Evolutionary conservation across 2,113 vertebrate species (phyloP).

Genomic region (Tetrao urogallus): DNA sequence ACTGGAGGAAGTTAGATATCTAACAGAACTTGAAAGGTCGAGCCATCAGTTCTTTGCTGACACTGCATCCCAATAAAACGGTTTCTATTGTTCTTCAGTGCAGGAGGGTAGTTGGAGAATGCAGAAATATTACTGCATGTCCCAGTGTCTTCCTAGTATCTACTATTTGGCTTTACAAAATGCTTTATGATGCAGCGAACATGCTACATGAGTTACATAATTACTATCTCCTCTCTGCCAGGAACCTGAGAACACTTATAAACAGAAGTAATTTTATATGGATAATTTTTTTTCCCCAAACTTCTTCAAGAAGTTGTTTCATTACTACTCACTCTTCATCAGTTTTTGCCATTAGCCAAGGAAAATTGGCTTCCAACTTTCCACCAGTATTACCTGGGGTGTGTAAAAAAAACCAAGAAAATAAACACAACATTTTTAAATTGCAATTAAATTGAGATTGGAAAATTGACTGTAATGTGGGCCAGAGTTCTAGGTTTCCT

Average conservation of each 20-base stretch:
- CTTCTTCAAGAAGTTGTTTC: background rate
- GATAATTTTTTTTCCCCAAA: background rate
- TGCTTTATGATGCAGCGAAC: conserved; percentile 8
- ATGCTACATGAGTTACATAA: background rate
- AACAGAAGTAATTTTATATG: conserved; percentile 9
- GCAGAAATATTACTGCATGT: background rate
- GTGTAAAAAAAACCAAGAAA: background rate
- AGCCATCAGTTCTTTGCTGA: background rate
- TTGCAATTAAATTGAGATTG: background rate
- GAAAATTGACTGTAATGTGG: background rate
- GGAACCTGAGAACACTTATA: background rate
- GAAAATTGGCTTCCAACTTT: background rate
- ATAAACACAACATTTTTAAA: background rate
- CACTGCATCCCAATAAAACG: background rate
- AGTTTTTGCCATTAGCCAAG: background rate
- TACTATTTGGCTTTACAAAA: conserved; percentile 27
- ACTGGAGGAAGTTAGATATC: background rate
- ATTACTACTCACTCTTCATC: background rate
- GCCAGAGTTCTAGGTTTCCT: background rate
- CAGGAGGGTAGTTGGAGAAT: background rate
- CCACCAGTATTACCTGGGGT: background rate
- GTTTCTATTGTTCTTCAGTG: background rate
- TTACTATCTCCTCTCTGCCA: conserved; percentile 1
- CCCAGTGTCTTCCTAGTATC: background rate
- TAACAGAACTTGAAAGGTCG: background rate